These are phyloP conservation scores for Pseudorasbora parva DNA, from an alignment of 2,113 vertebrate species.

Conservation along the genomic window DNA sequence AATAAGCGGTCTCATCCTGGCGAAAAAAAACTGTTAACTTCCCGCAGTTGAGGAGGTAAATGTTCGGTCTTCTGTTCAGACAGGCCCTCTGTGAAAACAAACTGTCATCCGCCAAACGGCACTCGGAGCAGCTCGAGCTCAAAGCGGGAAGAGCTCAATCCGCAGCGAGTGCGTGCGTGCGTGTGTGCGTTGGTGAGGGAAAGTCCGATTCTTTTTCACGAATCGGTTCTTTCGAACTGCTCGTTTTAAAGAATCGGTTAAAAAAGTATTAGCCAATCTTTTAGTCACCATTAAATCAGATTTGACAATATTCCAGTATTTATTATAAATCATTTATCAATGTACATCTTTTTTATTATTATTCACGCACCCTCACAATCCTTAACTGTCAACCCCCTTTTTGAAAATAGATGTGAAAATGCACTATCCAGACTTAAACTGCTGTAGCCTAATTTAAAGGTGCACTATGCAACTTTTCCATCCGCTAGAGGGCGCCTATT, in stretches of 20 bases:
- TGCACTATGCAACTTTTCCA: no score
- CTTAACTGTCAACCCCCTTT: no score
- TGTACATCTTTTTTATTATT: no score
- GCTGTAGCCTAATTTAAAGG: no score
- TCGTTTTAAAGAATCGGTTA: neutral
- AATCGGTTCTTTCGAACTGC: neutral
- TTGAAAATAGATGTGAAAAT: no score
- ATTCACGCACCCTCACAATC: no score
- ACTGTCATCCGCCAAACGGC: conserved; percentile 42
- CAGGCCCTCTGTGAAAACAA: conserved; percentile 37
- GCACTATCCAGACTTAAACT: no score
- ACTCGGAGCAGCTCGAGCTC: conserved; percentile 30
- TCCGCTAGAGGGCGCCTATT: no score
- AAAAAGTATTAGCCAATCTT: neutral
- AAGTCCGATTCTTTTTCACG: neutral
- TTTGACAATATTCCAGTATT: no score
- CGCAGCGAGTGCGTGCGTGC: conserved; percentile 8
- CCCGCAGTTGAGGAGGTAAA: neutral
- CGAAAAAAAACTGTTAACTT: neutral
- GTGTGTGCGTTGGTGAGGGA: neutral
- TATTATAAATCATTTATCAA: no score
- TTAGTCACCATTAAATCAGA: no score
- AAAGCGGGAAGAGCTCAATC: conserved; percentile 39
- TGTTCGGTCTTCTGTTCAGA: conserved; percentile 1
- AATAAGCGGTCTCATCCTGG: conserved; percentile 5